A percentile compares a stretch with the other conserved stretches of the same genome.
Conservation (phyloP, 1,140 invertebrate genomes). For the Archivesica marissinica region DNA sequence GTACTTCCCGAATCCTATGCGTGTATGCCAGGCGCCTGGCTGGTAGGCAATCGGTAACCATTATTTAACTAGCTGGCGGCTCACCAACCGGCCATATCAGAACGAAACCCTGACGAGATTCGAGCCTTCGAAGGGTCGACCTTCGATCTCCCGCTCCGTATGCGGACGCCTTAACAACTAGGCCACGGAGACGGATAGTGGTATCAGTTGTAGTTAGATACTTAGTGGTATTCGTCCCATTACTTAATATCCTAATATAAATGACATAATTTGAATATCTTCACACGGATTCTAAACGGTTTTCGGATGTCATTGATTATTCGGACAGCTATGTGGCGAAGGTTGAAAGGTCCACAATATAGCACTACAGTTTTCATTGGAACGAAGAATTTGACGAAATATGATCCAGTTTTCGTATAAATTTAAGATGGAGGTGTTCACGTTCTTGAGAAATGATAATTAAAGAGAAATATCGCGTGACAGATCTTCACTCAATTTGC, state of each 20-base stretch:
- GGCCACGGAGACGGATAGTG: too few species aligned
- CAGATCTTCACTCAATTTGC: neutral
- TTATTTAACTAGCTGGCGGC: too few species aligned
- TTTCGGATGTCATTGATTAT: slow-evolving; percentile 15
- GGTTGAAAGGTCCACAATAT: neutral
- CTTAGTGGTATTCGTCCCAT: neutral
- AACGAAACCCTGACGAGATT: too few species aligned
- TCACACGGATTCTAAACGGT: neutral
- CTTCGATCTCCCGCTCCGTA: too few species aligned
- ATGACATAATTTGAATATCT: neutral
- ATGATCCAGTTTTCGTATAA: slow-evolving; percentile 3
- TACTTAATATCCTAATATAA: neutral
- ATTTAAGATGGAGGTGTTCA: slow-evolving; percentile 1
- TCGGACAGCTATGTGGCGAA: neutral
- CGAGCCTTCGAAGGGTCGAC: too few species aligned
- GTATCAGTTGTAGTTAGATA: too few species aligned
- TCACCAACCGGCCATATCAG: too few species aligned
- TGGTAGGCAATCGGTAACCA: too few species aligned
- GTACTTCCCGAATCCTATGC: too few species aligned
- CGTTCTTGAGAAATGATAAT: slow-evolving; percentile 4
- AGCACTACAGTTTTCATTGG: neutral
- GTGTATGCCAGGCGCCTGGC: too few species aligned
- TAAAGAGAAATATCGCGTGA: neutral
- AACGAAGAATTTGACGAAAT: neutral
- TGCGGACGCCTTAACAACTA: too few species aligned